These are phyloP conservation scores for Buathra laborator DNA, from an alignment of 2,888 invertebrate species.

Conservation along the genomic window DNA sequence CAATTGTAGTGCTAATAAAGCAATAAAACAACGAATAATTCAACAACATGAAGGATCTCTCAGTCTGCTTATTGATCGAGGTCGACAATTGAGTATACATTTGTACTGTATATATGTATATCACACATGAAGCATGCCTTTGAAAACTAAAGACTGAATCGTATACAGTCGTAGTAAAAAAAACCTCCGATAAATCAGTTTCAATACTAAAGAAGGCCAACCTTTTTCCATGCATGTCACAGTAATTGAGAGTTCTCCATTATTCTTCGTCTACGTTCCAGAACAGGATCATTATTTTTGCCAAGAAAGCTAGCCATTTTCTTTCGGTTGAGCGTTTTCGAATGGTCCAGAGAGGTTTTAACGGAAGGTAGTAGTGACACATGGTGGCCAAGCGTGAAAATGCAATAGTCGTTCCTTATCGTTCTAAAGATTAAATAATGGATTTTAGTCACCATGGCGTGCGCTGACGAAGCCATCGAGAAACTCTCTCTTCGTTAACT, in stretches of 20 bases:
- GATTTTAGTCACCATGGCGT: conserved; percentile 39
- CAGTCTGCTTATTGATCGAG: not conserved
- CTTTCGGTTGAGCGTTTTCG: not conserved
- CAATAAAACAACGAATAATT: conserved; percentile 24
- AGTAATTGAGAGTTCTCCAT: conserved; percentile 22
- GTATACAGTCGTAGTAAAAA: not conserved
- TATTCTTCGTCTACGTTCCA: conserved; percentile 2
- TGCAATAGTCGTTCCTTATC: conserved; percentile 52
- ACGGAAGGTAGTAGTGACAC: conserved; percentile 22
- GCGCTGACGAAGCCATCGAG: conserved; percentile 37
- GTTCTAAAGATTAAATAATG: conserved; percentile 53
- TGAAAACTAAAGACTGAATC: not conserved
- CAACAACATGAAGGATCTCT: not conserved
- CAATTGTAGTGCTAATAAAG: conserved; percentile 18
- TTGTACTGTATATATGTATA: not conserved
- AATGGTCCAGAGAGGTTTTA: conserved; percentile 31
- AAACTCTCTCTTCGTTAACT: conserved; percentile 9
- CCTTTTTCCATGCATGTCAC: conserved; percentile 1
- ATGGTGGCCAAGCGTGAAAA: conserved; percentile 19
- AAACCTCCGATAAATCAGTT: conserved; percentile 1
- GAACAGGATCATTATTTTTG: conserved; percentile 33
- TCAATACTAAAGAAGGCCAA: not conserved
- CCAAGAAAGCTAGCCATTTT: not conserved
- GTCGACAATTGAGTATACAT: conserved; percentile 6
- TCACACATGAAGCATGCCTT: not conserved